A percentile compares a stretch with the other conserved stretches of the same genome.
Evolutionary conservation across 2,888 invertebrate genomes (phyloP).

Genomic region (Oegoconia quadripuncta): DNA sequence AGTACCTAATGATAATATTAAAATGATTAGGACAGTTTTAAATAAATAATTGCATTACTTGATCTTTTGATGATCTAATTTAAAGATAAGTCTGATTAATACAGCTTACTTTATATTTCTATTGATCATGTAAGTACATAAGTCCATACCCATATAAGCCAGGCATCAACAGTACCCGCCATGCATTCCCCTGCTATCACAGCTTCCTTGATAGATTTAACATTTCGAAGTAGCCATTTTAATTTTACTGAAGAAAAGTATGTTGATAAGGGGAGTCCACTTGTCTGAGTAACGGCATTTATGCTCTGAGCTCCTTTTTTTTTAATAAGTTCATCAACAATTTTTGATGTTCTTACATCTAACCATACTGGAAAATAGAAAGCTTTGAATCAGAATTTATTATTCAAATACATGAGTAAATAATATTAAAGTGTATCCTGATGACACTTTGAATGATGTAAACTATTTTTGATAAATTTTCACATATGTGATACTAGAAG

Average conservation of each 20-base stretch:
- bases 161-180: constrained; percentile 95
- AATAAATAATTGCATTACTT: too few species aligned
- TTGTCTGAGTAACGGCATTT: constrained; percentile 69
- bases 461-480: too few species aligned
- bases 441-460: too few species aligned
- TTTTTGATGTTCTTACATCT: constrained; percentile 91
- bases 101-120: too few species aligned
- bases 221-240: constrained; percentile 94
- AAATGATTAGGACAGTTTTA: too few species aligned
- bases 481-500: too few species aligned
- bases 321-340: constrained; percentile 85
- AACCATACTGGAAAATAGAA: constrained; percentile 86
- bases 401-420: too few species aligned
- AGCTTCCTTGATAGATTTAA: constrained; percentile 84
- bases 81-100: too few species aligned
- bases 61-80: too few species aligned
- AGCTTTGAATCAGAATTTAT: too few species aligned
- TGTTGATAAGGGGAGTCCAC: constrained; percentile 96
- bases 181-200: constrained; percentile 84
- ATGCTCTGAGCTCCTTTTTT: constrained; percentile 59
- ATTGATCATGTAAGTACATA: not conserved
- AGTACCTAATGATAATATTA: too few species aligned
- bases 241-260: constrained; percentile 98
- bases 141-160: constrained; percentile 92
- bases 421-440: too few species aligned